A percentile compares a stretch with the other conserved stretches of the same genome.
These are phyloP conservation scores for Chunga burmeisteri DNA, from an alignment of 2,113 vertebrate genomes.

Conservation along the genomic window DNA sequence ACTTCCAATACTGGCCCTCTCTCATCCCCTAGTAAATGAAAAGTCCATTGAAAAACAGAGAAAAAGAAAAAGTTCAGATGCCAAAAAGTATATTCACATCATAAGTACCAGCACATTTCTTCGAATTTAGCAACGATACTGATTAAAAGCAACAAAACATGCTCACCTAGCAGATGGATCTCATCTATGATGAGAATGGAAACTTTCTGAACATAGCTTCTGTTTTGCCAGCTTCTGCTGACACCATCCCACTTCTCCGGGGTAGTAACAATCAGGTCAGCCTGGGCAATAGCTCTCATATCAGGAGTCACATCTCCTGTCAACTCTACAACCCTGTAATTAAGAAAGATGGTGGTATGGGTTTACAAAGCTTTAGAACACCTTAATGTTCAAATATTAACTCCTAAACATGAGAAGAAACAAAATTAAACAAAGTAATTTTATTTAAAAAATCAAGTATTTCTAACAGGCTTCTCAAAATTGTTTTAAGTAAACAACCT, in stretches of 20 bases:
- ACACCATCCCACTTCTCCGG: conserved; percentile 98
- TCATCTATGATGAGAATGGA: conserved; percentile 98
- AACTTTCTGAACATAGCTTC: conserved; percentile 95
- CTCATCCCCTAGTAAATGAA: conserved; percentile 85
- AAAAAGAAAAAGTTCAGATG: not conserved
- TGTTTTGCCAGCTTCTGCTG: conserved; percentile 98
- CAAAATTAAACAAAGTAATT: not conserved
- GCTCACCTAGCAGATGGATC: conserved; percentile 93
- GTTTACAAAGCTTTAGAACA: not conserved
- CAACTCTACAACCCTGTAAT: conserved; percentile 90
- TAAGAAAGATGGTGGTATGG: not conserved
- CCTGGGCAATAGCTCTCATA: conserved; percentile 91
- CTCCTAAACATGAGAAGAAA: not conserved
- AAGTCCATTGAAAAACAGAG: not conserved
- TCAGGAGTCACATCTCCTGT: conserved; percentile 97
- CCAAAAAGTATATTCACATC: not conserved
- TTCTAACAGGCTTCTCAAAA: not conserved
- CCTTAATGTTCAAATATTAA: not conserved
- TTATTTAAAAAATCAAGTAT: not conserved
- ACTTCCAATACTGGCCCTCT: conserved; percentile 96
- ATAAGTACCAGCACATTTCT: not conserved
- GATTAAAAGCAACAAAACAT: not conserved
- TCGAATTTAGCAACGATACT: not conserved
- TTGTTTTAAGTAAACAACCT: not conserved
- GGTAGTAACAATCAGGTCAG: conserved; percentile 97